phyloP scores from a whole-genome alignment of 1,140 invertebrate species.

The Anastrepha obliqua region DNA sequence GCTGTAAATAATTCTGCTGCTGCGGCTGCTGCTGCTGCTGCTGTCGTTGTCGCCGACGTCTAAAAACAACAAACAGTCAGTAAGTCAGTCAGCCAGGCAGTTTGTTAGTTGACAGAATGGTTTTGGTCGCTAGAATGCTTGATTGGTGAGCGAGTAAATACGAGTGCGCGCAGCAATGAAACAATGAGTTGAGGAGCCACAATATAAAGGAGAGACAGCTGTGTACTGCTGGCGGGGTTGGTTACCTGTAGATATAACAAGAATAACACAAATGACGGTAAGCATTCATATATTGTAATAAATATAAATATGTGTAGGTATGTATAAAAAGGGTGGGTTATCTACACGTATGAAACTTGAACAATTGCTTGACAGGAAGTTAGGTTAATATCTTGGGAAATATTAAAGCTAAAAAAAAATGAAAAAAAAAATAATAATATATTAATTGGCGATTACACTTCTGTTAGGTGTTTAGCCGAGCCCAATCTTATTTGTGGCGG shows the following conservation, averaged over 20 bases:
- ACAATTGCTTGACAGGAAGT: too few species aligned
- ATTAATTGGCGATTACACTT: too few species aligned
- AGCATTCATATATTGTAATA: background rate
- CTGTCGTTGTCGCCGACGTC: background rate
- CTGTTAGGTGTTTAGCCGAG: too few species aligned
- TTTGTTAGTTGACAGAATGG: background rate
- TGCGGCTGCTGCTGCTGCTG: background rate
- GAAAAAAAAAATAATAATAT: too few species aligned
- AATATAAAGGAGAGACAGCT: constrained; percentile 18
- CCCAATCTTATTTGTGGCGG: too few species aligned
- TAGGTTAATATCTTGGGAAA: too few species aligned
- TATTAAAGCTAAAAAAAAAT: too few species aligned
- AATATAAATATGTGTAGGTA: background rate
- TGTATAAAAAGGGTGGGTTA: too few species aligned
- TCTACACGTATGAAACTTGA: too few species aligned
- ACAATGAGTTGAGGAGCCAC: constrained; percentile 31
- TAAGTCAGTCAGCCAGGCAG: background rate
- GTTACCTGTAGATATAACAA: constrained; percentile 32
- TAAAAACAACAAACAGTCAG: background rate
- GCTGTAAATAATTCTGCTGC: background rate
- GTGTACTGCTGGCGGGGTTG: background rate
- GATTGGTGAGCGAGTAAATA: background rate
- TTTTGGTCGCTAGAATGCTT: background rate
- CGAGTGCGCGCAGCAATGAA: background rate
- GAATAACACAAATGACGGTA: background rate